Base-by-base conservation (phyloP, 2,113 vertebrate genomes). In the Meriones unguiculatus region DNA sequence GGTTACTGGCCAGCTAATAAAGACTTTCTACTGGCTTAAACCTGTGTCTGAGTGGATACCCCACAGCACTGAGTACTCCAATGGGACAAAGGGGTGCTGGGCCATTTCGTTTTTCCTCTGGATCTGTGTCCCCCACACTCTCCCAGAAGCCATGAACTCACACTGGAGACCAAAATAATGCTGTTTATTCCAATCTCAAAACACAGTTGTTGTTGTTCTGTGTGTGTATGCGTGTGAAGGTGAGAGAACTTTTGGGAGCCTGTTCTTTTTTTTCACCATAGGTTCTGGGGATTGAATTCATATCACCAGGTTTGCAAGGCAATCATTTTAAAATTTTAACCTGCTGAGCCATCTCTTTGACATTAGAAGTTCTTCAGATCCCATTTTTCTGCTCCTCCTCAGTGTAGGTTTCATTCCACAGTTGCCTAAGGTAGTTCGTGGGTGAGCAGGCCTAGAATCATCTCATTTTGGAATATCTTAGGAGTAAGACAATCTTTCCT, bases 91-190 rank as follows among this genome's bases (percentile, higher is more conserved):
- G 8, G 15, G 15, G 64, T 0, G 7, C 50, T 1, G 24, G 80
- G n/a, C 3, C 54, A 32, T 46, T 57, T 87, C 59, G 6, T 11
- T 30, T 81, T 70, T 50, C 69, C 50, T 87, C 67, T 20, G 9
- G 64, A 64, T 52, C 41, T 80, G 52, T 15, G 62, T 35, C 67
- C 67, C 41, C 25, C 57, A 17, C 13, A 4, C 8, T 59, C 6
- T 12, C 13, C 7, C 11, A 62, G 52, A 93, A 95, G 85, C 52
- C 87, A 96, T 25, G 65, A 92, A 93, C 81, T 95, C 85, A 81
- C 50, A 77, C 18, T 2, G 1, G 67, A 97, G 82, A 97, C 85
- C 95, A 97, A 97, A 98, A 97, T 95, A 97, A 90, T 70, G 91
- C 77, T 59, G 32, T 86, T 98, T 97, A 97, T 97, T 98, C 85